Base-by-base conservation (phyloP, 2,888 invertebrate genomes). In the Priocnemis perturbator region DNA sequence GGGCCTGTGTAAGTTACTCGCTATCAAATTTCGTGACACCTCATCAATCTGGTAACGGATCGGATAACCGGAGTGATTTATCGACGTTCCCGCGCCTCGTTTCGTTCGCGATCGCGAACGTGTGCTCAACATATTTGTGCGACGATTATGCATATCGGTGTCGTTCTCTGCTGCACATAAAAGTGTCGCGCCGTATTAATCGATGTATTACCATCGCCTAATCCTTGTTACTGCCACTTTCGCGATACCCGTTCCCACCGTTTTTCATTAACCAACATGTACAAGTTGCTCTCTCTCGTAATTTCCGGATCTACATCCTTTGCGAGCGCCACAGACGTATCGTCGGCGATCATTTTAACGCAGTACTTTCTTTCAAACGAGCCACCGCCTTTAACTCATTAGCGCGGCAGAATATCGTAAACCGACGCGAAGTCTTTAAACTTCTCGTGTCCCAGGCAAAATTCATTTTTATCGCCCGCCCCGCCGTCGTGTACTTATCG, bases 61-160 rank as follows among this genome's bases (percentile, higher is more conserved):
- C 37, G 37, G 37, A 37, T 37, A 37, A 37, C 37, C 37, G 37
- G 37, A 9, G 17, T 19, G 50, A 50, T 50, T 50, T 50, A n/a
- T 50, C 17, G 50, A 5, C 50, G 50, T 17, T 19, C 2, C n/a
- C 37, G 4, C 37, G 37, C 11, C 7, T 50, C 50, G 37, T 3
- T 37, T 50, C 50, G 50, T 19, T 50, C 50, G 50, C 50, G 50
- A 37, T 37, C 37, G 37, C 37, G 37, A 37, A 37, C 37, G 37
- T 37, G n/a, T 9, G 17, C 50, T 50, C n/a, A 17, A 9, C 50
- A 19, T 50, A 50, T 50, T 50, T 50, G 14, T 50, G 50, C 50
- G 50, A 50, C n/a, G 50, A 17, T 50, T 50, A 19, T 19, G 17
- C 50, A 50, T n/a, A n/a, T 37, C 37, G 37, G 4, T 37, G 37